Evolutionary conservation across 2,113 vertebrate species (phyloP).

Genomic region (Oostethus manadensis): DNA sequence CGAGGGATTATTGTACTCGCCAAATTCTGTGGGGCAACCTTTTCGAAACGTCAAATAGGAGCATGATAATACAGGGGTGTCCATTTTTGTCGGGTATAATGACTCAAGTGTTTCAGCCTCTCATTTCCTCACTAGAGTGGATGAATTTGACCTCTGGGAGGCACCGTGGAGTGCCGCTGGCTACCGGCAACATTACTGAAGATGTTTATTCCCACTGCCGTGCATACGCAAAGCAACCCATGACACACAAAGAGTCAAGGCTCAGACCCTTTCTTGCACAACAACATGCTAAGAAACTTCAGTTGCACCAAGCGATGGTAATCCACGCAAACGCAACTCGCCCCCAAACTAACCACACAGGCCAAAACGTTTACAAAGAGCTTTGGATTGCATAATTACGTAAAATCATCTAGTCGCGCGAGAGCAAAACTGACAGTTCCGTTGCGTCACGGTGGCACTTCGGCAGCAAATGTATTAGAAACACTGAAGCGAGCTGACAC

Average conservation of each 20-base stretch:
- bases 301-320: not conserved
- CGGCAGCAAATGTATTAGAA: constrained; percentile 5
- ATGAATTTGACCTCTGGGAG: not conserved
- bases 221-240: too few species aligned
- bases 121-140: not conserved
- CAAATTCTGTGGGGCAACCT: not conserved
- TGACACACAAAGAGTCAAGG: too few species aligned
- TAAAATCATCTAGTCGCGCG: too few species aligned
- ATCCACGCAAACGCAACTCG: not conserved
- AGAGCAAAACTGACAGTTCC: too few species aligned
- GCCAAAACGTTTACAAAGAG: too few species aligned
- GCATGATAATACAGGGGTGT: not conserved
- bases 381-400: too few species aligned
- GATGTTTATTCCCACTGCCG: not conserved
- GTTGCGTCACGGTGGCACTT: constrained; percentile 2
- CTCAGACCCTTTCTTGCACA: not conserved
- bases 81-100: not conserved
- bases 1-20: not conserved
- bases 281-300: not conserved
- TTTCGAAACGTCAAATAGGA: not conserved
- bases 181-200: not conserved
- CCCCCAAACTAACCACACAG: not conserved
- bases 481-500: constrained; percentile 6
- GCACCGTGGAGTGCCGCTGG: not conserved
- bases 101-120: too few species aligned